Evolutionary conservation across 2,797 vertebrate genomes (phyloP).

Genomic region (Selene dorsalis): DNA sequence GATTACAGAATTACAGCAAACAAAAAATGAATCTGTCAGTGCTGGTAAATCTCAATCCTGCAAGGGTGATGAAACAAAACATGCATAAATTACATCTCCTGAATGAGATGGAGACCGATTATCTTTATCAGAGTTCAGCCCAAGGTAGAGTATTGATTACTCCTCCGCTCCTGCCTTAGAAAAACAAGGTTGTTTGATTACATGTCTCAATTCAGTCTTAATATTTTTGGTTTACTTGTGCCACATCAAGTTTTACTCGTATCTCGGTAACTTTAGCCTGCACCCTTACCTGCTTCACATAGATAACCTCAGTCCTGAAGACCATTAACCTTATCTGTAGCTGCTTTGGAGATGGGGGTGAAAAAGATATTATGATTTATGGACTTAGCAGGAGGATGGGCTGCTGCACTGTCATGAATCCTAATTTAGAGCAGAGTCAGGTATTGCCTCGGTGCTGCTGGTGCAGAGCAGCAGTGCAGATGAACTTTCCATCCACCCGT

Average conservation of each 20-base stretch:
- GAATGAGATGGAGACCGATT: slow-evolving; percentile 5
- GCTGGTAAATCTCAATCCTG: neutral
- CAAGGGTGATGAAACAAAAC: neutral
- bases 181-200: slow-evolving; percentile 14
- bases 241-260: slow-evolving; percentile 39
- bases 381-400: slow-evolving; percentile 60
- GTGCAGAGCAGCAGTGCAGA: slow-evolving; percentile 57
- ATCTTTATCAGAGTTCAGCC: slow-evolving; percentile 15
- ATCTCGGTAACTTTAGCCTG: slow-evolving; percentile 31
- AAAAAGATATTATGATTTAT: slow-evolving; percentile 78
- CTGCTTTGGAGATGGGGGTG: slow-evolving; percentile 56
- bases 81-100: neutral
- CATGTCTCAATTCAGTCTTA: neutral
- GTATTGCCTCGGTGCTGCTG: slow-evolving; percentile 48
- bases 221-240: slow-evolving; percentile 22
- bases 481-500: slow-evolving; percentile 64
- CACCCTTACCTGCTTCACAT: slow-evolving; percentile 34
- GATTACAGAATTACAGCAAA: neutral
- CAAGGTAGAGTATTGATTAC: slow-evolving; percentile 22
- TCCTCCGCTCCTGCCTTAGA: neutral
- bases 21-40: neutral
- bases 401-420: slow-evolving; percentile 68
- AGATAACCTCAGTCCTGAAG: slow-evolving; percentile 67
- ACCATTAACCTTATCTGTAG: slow-evolving; percentile 71
- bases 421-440: slow-evolving; percentile 64